phyloP scores from a whole-genome alignment of 2,113 vertebrate species.

The Ondatra zibethicus region DNA sequence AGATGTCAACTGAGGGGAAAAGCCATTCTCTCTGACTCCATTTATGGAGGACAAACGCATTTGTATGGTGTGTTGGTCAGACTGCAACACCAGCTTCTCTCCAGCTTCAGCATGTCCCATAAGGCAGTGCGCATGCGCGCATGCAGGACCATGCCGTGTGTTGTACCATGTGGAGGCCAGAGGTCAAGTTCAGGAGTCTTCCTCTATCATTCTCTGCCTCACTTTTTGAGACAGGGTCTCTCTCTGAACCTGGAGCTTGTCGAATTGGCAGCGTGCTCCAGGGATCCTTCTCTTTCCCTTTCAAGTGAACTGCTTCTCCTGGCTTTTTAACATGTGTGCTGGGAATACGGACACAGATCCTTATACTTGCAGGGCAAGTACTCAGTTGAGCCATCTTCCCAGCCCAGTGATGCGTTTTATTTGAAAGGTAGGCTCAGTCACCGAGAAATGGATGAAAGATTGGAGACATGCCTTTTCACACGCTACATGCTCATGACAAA shows the following conservation, averaged over 20 bases:
- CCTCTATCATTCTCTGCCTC: background rate
- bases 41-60: background rate
- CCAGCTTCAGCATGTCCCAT: background rate
- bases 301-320: background rate
- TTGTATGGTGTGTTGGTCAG: background rate
- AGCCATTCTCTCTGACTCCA: background rate
- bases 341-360: background rate
- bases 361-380: background rate
- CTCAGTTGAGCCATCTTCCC: background rate
- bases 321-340: background rate
- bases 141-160: too few relatives aligned
- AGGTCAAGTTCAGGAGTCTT: background rate
- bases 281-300: background rate
- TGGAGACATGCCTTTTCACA: background rate
- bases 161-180: background rate
- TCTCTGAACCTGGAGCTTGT: background rate
- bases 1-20: background rate
- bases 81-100: background rate
- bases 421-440: background rate
- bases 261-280: background rate
- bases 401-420: too few relatives aligned
- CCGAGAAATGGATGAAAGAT: background rate
- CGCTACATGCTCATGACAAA: fast-evolving
- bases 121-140: background rate
- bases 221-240: background rate